Evolutionary conservation across 2,888 invertebrate species (phyloP).

Genomic region (Cataglyphis altisquamis): DNA sequence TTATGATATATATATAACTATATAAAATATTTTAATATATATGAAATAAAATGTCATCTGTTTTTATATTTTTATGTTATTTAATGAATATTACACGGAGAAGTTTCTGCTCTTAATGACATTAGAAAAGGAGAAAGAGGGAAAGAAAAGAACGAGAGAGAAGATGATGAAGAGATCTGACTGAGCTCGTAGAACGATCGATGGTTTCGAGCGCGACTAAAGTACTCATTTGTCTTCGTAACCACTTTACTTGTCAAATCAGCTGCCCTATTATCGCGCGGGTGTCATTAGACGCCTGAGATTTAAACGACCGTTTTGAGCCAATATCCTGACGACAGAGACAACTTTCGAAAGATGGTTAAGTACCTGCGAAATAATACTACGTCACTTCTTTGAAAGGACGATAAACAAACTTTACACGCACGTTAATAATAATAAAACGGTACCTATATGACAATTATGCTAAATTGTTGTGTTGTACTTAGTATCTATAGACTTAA

Average conservation of each 20-base stretch:
- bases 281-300: constrained; percentile 68
- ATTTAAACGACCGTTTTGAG: constrained; percentile 74
- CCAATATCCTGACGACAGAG: constrained; percentile 69
- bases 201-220: constrained; percentile 62
- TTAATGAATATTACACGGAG: constrained; percentile 74
- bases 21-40: background rate
- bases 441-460: background rate
- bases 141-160: constrained; percentile 15
- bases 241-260: constrained; percentile 80
- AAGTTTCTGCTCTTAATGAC: constrained; percentile 75
- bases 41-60: constrained; percentile 13
- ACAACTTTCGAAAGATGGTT: constrained; percentile 57
- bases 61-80: constrained; percentile 70
- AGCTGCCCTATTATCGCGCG: constrained; percentile 72
- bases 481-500: constrained; percentile 20
- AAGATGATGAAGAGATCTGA: constrained; percentile 21
- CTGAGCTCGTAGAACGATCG: constrained; percentile 66
- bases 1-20: background rate
- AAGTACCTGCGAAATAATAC: constrained; percentile 51
- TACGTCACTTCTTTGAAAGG: constrained; percentile 25
- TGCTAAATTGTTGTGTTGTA: constrained; percentile 27
- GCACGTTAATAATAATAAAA: constrained; percentile 31
- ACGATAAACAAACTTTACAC: constrained; percentile 41
- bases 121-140: constrained; percentile 60
- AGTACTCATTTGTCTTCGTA: constrained; percentile 80